These are phyloP conservation scores for Centroberyx gerrardi DNA, from an alignment of 2,797 vertebrate species.

Conservation along the genomic window DNA sequence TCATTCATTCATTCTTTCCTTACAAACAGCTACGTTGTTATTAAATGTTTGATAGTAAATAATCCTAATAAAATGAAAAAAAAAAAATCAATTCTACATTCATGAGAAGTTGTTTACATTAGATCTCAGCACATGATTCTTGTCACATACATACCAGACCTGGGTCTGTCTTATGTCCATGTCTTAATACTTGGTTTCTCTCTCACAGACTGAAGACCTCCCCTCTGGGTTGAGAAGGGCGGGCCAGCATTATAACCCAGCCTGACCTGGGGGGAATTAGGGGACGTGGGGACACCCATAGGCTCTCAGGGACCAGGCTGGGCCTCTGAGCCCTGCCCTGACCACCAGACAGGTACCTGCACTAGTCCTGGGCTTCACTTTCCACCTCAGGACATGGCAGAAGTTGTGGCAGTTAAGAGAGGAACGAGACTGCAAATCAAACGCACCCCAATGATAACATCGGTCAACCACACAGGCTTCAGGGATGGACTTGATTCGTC, in stretches of 20 bases:
- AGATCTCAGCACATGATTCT: background rate
- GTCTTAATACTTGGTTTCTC: background rate
- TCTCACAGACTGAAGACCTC: background rate
- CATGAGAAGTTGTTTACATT: conserved; percentile 3
- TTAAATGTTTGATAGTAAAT: background rate
- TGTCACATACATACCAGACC: background rate
- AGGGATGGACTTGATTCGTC: background rate
- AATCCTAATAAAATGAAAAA: background rate
- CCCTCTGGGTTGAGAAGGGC: background rate
- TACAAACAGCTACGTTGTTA: background rate
- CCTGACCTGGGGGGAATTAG: background rate
- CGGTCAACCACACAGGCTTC: background rate
- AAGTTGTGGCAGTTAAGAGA: background rate
- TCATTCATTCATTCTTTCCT: conserved; percentile 2
- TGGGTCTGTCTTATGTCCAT: background rate
- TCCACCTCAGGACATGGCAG: background rate
- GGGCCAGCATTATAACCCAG: background rate
- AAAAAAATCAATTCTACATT: conserved; percentile 13
- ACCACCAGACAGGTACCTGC: background rate
- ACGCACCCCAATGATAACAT: background rate
- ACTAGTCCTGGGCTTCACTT: background rate
- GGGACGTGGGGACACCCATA: background rate
- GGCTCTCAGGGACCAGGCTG: background rate
- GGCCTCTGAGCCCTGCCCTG: background rate
- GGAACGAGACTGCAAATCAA: background rate